Conservation (phyloP, 2,888 invertebrate species). For the Cloeon dipterum region DNA sequence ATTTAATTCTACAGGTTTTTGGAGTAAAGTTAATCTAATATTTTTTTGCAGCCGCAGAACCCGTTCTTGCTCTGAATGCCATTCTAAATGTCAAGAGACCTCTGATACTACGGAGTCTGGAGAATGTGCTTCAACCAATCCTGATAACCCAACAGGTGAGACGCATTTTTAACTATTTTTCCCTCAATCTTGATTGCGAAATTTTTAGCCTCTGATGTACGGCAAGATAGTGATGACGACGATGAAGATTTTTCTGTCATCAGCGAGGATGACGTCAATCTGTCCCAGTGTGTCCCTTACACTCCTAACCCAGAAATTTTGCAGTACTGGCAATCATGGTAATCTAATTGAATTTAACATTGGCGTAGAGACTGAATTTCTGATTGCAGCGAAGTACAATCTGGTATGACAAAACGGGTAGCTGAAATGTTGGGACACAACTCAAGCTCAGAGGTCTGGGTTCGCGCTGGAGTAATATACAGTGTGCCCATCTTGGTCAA, state of each 20-base stretch:
- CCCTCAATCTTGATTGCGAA: no score
- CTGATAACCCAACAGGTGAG: no score
- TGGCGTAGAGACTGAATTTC: no score
- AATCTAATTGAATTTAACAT: background rate
- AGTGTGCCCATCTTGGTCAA: conserved; percentile 15
- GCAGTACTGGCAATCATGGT: conserved; percentile 6
- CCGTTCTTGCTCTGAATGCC: conserved; percentile 1
- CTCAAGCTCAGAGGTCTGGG: conserved; percentile 10
- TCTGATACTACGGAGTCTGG: no score
- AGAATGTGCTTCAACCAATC: no score
- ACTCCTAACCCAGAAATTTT: conserved; percentile 4
- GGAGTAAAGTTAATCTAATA: no score
- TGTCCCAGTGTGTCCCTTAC: conserved; percentile 11
- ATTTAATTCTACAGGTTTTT: no score
- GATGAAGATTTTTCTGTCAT: conserved; percentile 10
- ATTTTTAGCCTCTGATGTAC: no score
- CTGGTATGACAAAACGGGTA: conserved; percentile 1
- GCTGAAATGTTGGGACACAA: conserved; percentile 1
- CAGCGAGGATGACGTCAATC: conserved; percentile 15
- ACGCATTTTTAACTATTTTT: no score
- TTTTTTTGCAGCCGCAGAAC: background rate
- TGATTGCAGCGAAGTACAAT: conserved; percentile 6
- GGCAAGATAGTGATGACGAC: conserved; percentile 3
- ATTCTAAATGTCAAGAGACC: no score
- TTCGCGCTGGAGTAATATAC: conserved; percentile 15